Conservation (phyloP, 2,888 invertebrate species). For the Bellardia bayeri region DNA sequence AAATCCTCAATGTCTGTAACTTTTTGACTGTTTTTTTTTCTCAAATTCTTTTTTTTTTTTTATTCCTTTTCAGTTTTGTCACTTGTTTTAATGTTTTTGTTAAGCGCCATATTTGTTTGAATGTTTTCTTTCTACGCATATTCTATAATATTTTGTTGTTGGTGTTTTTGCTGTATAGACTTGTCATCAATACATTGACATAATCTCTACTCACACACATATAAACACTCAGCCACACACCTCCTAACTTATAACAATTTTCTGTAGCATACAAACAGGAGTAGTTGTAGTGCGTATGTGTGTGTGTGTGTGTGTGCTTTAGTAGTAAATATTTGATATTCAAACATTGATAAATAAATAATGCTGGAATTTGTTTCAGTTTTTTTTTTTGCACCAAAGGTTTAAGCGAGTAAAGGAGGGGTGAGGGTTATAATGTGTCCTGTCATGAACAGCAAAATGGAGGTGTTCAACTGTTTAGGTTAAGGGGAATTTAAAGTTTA, state of each 20-base stretch:
- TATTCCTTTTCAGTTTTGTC: constrained; percentile 19
- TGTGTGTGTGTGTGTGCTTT: too few species aligned
- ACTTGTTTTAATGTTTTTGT: constrained; percentile 25
- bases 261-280: constrained; percentile 54
- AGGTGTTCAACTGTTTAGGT: constrained; percentile 36
- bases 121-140: constrained; percentile 61
- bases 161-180: not conserved
- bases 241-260: not conserved
- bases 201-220: constrained; percentile 18
- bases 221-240: not conserved
- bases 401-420: not conserved
- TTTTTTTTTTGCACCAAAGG: constrained; percentile 4
- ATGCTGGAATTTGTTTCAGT: not conserved
- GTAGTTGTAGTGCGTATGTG: not conserved
- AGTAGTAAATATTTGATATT: constrained; percentile 18
- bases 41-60: not conserved
- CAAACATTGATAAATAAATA: constrained; percentile 27
- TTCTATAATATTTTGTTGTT: constrained; percentile 47
- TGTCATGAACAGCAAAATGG: constrained; percentile 37
- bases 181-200: constrained; percentile 53
- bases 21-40: not conserved
- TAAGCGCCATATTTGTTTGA: constrained; percentile 69
- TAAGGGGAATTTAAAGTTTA: not conserved
- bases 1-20: not conserved
- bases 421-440: not conserved